These are phyloP conservation scores for Tetrax tetrax DNA, from an alignment of 2,113 vertebrate species.

Conservation along the genomic window DNA sequence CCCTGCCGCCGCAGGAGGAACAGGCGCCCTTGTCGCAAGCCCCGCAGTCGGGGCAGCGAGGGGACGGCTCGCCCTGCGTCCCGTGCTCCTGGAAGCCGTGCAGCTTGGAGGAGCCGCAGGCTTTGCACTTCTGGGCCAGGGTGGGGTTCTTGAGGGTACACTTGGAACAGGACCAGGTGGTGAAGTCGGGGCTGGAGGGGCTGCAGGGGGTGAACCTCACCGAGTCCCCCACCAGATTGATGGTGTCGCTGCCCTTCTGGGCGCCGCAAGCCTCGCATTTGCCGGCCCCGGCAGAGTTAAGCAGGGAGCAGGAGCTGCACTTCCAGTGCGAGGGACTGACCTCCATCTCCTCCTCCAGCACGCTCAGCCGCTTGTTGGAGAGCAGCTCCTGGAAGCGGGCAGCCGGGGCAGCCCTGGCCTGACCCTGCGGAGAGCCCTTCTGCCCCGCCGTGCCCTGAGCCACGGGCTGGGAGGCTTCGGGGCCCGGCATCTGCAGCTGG, in stretches of 20 bases:
- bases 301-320: constrained; percentile 82
- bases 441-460: constrained; percentile 50
- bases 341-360: constrained; percentile 88
- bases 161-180: constrained; percentile 93
- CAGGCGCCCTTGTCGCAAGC: constrained; percentile 51
- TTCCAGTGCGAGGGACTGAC: constrained; percentile 78
- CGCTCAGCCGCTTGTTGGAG: constrained; percentile 85
- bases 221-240: constrained; percentile 86
- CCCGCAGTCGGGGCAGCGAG: constrained; percentile 78
- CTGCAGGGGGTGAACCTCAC: constrained; percentile 92
- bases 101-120: constrained; percentile 92
- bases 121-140: constrained; percentile 83
- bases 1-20: constrained; percentile 56
- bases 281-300: constrained; percentile 38
- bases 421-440: constrained; percentile 74
- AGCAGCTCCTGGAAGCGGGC: constrained; percentile 77
- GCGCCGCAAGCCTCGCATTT: constrained; percentile 82
- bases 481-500: constrained; percentile 74
- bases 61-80: not conserved
- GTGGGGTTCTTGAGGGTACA: constrained; percentile 94
- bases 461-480: constrained; percentile 73
- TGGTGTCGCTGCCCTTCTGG: constrained; percentile 79
- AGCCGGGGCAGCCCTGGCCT: constrained; percentile 54
- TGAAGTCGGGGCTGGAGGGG: constrained; percentile 95
- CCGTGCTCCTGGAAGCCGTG: constrained; percentile 91